Percentiles rank a stretch among this genome's conserved stretches.
Evolutionary conservation across 1,140 invertebrate genomes (phyloP).

Genomic region (Cataglyphis hispanica): DNA sequence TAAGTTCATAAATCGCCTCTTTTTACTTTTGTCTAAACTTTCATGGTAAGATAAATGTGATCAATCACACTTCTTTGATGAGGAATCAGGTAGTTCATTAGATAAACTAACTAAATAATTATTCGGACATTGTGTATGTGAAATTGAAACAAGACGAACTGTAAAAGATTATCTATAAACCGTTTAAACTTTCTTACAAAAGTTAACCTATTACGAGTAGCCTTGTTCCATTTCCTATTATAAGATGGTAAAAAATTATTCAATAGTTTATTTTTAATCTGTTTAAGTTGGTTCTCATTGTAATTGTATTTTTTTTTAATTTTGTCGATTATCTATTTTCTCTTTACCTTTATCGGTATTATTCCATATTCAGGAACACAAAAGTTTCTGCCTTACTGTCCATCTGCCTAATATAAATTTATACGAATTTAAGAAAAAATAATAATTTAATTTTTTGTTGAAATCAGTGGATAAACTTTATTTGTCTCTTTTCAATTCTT

Average conservation of each 20-base stretch:
- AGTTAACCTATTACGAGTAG: background rate
- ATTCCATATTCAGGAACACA: conserved; percentile 1
- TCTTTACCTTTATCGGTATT: background rate
- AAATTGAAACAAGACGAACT: background rate
- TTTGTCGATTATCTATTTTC: background rate
- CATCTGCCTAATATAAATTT: background rate
- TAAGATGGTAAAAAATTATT: background rate
- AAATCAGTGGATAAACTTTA: no score
- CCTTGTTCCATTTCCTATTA: conserved; percentile 8
- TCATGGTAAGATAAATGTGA: background rate
- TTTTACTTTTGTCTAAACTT: conserved; percentile 12
- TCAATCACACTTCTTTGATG: background rate
- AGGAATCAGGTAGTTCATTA: background rate
- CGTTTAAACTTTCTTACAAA: background rate
- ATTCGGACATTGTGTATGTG: background rate
- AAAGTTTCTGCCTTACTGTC: background rate
- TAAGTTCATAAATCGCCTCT: background rate
- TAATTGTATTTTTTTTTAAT: background rate
- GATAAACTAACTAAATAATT: background rate
- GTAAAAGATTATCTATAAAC: background rate
- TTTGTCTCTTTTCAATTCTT: no score
- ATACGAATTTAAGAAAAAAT: no score
- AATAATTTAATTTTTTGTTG: no score
- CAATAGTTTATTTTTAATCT: conserved; percentile 9
- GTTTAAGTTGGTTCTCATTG: background rate